A percentile compares a stretch with the other conserved stretches of the same genome.
These are phyloP conservation scores for Automeris io DNA, from an alignment of 2,888 invertebrate genomes.

Conservation along the genomic window DNA sequence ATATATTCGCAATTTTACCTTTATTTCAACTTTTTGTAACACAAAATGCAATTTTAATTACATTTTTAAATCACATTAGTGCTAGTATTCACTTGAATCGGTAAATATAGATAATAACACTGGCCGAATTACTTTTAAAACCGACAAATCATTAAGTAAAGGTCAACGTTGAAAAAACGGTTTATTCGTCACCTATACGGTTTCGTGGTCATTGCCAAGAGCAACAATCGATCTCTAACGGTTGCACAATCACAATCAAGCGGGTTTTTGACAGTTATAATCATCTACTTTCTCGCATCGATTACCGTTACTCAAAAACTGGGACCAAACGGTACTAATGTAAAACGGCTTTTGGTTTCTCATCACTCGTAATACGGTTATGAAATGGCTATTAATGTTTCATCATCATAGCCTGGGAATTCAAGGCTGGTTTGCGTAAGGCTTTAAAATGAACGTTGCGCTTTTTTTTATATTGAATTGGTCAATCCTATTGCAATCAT, in stretches of 20 bases:
- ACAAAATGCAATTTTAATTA: too few relatives aligned
- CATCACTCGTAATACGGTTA: conserved; percentile 69
- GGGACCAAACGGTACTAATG: conserved; percentile 65
- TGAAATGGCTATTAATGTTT: conserved; percentile 58
- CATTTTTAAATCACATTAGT: too few relatives aligned
- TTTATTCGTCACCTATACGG: conserved; percentile 6
- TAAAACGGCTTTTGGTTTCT: conserved; percentile 58
- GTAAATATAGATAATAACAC: too few relatives aligned
- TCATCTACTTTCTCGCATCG: conserved; percentile 60
- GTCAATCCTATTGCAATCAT: not conserved
- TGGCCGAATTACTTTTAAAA: too few relatives aligned
- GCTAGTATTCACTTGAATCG: too few relatives aligned
- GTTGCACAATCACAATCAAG: conserved; percentile 23
- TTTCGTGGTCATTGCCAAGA: conserved; percentile 26
- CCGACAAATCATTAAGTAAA: not conserved
- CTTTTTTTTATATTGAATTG: not conserved
- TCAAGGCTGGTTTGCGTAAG: conserved; percentile 36
- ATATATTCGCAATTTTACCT: too few relatives aligned
- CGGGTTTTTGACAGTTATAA: conserved; percentile 62
- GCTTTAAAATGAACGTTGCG: too few relatives aligned
- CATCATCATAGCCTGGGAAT: conserved; percentile 48
- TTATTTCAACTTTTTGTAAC: too few relatives aligned
- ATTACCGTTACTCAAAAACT: conserved; percentile 65
- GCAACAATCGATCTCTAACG: conserved; percentile 26
- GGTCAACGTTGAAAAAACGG: conserved; percentile 3